Evolutionary conservation across 92 coral and sea anemone species (phyloP).

Genomic region (Epizoanthus ramosus): DNA sequence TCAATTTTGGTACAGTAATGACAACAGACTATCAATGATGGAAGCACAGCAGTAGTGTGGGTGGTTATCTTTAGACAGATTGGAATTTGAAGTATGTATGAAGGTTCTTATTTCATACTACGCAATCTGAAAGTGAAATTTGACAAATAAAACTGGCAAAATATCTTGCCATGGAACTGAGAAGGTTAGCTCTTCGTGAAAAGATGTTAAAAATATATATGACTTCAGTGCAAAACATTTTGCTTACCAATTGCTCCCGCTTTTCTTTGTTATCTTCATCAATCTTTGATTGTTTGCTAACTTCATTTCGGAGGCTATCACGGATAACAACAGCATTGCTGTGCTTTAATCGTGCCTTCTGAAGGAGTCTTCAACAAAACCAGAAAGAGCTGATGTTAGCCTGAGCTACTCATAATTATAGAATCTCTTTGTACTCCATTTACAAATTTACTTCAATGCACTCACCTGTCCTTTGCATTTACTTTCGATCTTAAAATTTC

Average conservation of each 20-base stretch:
- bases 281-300: constrained; percentile 81
- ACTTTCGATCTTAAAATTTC: constrained; percentile 99
- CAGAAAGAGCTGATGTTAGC: background rate
- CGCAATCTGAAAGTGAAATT: too few relatives aligned
- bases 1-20: too few relatives aligned
- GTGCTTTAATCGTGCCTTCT: constrained; percentile 90
- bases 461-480: constrained; percentile 96
- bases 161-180: too few relatives aligned
- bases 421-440: background rate
- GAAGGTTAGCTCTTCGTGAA: too few relatives aligned
- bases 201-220: background rate
- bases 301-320: constrained; percentile 95
- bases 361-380: constrained; percentile 69
- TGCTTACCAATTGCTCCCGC: constrained; percentile 88
- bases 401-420: background rate
- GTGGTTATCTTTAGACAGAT: too few relatives aligned
- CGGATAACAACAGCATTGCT: constrained; percentile 96
- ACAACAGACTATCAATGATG: too few relatives aligned
- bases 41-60: too few relatives aligned
- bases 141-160: too few relatives aligned
- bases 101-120: too few relatives aligned
- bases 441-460: background rate
- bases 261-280: constrained; percentile 93
- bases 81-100: too few relatives aligned
- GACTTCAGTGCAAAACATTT: background rate